Percentiles rank a stretch among this genome's conserved stretches.
Evolutionary conservation across 2,113 vertebrate species (phyloP).

Genomic region (Lophochroa leadbeateri): DNA sequence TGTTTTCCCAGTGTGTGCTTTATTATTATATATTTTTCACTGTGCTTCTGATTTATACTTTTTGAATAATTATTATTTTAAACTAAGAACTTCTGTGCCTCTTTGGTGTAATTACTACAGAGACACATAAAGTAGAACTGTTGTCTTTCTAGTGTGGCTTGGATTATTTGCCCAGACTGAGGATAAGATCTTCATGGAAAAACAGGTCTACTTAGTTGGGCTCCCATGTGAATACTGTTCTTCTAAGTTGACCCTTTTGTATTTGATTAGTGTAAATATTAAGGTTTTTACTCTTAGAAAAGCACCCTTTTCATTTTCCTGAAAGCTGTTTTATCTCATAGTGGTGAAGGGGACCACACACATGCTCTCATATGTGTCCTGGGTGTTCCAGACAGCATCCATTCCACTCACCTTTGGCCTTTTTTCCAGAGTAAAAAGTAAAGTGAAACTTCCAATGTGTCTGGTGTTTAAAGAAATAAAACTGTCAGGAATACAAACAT

Average conservation of each 20-base stretch:
- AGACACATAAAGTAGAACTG: neutral
- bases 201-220: neutral
- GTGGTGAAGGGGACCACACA: neutral
- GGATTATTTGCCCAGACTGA: neutral
- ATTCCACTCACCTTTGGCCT: neutral
- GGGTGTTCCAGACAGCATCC: neutral
- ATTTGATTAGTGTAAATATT: constrained; percentile 27
- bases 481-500: neutral
- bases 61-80: neutral
- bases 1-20: neutral
- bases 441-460: constrained; percentile 12
- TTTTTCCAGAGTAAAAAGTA: neutral
- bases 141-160: neutral
- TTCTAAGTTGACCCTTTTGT: neutral
- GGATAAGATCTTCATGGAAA: constrained; percentile 34
- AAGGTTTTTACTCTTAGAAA: neutral
- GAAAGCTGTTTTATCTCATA: neutral
- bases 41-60: neutral
- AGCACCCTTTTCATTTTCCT: neutral
- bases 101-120: neutral
- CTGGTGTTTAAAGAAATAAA: constrained; percentile 4
- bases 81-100: neutral
- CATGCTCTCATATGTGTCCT: neutral
- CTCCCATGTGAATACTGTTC: neutral
- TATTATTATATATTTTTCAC: neutral